Evolutionary conservation across 2,797 vertebrate genomes (phyloP).

Genomic region (Huso huso): DNA sequence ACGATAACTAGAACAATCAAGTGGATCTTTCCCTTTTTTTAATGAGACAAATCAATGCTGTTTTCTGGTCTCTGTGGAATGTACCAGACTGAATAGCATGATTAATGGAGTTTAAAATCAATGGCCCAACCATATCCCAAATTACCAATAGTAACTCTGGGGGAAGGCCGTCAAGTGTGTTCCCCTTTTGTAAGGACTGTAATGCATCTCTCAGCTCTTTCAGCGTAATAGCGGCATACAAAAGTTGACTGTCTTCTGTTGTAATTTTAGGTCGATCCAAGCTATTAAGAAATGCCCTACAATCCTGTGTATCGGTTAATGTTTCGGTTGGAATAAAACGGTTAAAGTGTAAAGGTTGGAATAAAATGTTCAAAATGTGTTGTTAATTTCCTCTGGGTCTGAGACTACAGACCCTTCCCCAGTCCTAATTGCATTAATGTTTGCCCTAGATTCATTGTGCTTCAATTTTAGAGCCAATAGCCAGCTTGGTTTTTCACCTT

Average conservation of each 20-base stretch:
- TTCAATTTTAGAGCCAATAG: not conserved
- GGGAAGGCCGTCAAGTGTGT: not conserved
- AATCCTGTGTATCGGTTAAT: not conserved
- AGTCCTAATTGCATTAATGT: not conserved
- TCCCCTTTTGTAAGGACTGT: not conserved
- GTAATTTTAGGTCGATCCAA: not conserved
- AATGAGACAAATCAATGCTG: conserved; percentile 4
- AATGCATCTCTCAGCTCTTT: not conserved
- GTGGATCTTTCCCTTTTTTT: conserved; percentile 4
- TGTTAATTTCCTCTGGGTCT: no score
- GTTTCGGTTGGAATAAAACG: not conserved
- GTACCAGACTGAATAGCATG: not conserved
- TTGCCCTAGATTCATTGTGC: not conserved
- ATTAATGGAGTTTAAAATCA: conserved; percentile 5
- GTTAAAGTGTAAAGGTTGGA: not conserved
- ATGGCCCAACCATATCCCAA: conserved; percentile 1
- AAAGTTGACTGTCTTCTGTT: not conserved
- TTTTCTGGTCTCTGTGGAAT: conserved; percentile 8
- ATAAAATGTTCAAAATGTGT: no score
- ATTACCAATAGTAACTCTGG: conserved; percentile 1
- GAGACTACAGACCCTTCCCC: not conserved
- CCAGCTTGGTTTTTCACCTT: not conserved
- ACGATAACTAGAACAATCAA: conserved; percentile 3
- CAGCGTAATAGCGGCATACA: not conserved
- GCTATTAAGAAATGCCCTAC: not conserved